Evolutionary conservation across 2,113 vertebrate genomes (phyloP).

Genomic region (Elephantulus edwardii): DNA sequence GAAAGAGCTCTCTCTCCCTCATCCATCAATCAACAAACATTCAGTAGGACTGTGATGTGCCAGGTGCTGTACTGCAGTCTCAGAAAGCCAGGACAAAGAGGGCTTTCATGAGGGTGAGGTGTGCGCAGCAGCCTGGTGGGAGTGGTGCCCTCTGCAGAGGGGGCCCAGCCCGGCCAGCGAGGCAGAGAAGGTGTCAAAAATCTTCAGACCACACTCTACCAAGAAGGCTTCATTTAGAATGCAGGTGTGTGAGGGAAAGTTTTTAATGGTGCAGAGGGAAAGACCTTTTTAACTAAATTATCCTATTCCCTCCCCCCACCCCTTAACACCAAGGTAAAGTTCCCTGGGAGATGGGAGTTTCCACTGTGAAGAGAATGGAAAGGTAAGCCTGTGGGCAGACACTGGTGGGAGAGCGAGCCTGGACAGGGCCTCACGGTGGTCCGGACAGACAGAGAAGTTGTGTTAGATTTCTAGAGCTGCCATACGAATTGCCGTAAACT

Average conservation of each 20-base stretch:
- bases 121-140: background rate
- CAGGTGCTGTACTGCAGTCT: background rate
- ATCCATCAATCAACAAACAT: slow-evolving; percentile 10
- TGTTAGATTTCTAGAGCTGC: background rate
- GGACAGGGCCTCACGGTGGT: background rate
- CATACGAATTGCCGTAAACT: background rate
- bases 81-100: background rate
- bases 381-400: background rate
- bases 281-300: slow-evolving; percentile 33
- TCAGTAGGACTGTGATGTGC: background rate
- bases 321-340: background rate
- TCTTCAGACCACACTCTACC: background rate
- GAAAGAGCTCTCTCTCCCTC: background rate
- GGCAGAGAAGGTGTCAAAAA: background rate
- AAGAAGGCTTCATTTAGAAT: background rate
- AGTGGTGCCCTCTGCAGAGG: background rate
- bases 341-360: background rate
- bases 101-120: background rate
- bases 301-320: background rate
- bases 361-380: background rate
- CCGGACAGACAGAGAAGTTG: background rate
- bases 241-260: slow-evolving; percentile 13
- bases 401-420: background rate
- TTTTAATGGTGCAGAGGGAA: slow-evolving; percentile 44
- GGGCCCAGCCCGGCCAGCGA: background rate